Percentiles rank a stretch among this genome's conserved stretches.
Evolutionary conservation across 2,113 vertebrate genomes (phyloP).

Genomic region (Gymnogyps californianus): DNA sequence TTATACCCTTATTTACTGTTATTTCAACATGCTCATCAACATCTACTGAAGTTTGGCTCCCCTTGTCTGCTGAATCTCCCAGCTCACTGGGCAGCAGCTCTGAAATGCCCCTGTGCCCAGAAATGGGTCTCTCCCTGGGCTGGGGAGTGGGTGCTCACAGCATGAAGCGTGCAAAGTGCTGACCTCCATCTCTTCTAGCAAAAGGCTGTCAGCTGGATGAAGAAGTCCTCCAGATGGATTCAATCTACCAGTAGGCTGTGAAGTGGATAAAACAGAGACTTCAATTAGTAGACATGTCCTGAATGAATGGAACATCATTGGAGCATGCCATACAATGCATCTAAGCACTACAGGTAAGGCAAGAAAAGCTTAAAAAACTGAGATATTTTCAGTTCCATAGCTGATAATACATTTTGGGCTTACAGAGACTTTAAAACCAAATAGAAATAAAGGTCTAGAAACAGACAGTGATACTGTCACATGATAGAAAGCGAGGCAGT

Average conservation of each 20-base stretch:
- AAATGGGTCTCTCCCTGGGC: not conserved
- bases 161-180: not conserved
- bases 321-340: not conserved
- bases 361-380: not conserved
- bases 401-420: not conserved
- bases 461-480: not conserved
- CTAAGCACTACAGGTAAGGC: not conserved
- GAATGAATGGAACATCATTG: not conserved
- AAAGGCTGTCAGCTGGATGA: not conserved
- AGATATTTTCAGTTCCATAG: not conserved
- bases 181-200: not conserved
- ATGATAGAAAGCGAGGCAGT: not conserved
- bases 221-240: not conserved
- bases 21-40: not conserved
- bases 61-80: not conserved
- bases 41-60: not conserved
- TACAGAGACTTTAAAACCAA: not conserved
- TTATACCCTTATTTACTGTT: not conserved
- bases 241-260: not conserved
- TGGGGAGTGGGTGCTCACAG: not conserved
- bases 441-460: not conserved
- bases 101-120: not conserved
- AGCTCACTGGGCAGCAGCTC: not conserved
- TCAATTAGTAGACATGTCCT: not conserved
- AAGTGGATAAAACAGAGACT: not conserved